Evolutionary conservation across 2,113 vertebrate genomes (phyloP), one percentile per base, ranked within the genome.

Genomic region (Gymnarchus niloticus): DNA sequence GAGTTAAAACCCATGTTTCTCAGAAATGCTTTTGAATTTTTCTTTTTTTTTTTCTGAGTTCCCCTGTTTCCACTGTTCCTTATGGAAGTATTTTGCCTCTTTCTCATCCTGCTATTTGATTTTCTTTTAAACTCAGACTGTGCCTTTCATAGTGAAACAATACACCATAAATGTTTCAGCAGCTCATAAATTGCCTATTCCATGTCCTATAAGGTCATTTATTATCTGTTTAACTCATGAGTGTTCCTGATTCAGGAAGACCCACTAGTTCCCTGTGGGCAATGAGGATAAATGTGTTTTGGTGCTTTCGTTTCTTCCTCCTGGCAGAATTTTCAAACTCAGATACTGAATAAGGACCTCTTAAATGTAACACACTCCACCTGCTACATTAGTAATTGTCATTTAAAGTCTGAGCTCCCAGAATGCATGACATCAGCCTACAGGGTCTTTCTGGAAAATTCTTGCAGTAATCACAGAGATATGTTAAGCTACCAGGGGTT

Each of bases 131-230:
- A 21, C 78, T 52, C 52, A 2, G 56, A 6, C 28, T 80, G 56
- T 81, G 25, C 49, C 23, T 23, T 61, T 56, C 59, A 54, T 10
- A 3, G 78, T 89, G 86, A 89, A 87, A 88, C 85, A 85, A 85
- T 89, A 73, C 81, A 86, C 84, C 61, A 84, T 87, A 52, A 90
- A 88, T 44, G 78, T 92, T 92, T 94, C 89, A 91, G 89, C 91
- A 90, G 90, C 88, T 90, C 91, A 94, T 94, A 92, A 93, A 93
- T 93, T 89, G 86, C 87, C 81, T 69, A 85, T 90, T 87, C 80
- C 90, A 84, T 89, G 88, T 91, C 87, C 81, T 17, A 54, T 37
- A 69, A 83, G 84, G 88, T 91, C 87, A 86, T 93, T 92, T 92
- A 90, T 92, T 90, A 91, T 91, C 88, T 84, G 84, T 91, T 90